phyloP scores from a whole-genome alignment of 2,797 vertebrate species.

The Paramormyrops hopkinsi region DNA sequence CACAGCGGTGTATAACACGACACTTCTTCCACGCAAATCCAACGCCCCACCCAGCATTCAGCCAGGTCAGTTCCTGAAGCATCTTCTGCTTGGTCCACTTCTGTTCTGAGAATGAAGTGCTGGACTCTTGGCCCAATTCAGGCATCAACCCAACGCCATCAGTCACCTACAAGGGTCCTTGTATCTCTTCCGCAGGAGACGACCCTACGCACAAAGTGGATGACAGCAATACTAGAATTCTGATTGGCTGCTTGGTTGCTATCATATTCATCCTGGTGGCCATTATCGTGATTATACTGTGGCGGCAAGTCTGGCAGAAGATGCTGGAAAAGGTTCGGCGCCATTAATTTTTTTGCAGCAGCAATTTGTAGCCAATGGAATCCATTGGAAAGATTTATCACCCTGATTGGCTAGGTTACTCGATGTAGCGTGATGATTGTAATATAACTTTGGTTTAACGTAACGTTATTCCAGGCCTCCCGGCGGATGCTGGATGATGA shows the following conservation, averaged over 20 bases:
- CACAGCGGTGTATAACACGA: constrained; percentile 89
- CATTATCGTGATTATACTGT: constrained; percentile 93
- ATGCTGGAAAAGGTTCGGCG: constrained; percentile 89
- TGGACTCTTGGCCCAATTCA: neutral
- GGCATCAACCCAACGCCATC: neutral
- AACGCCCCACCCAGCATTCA: constrained; percentile 64
- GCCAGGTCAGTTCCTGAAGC: constrained; percentile 41
- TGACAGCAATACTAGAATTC: constrained; percentile 87
- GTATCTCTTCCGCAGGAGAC: constrained; percentile 43
- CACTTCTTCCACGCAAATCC: constrained; percentile 61
- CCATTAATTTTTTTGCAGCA: neutral
- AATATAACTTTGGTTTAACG: neutral
- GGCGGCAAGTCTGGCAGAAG: constrained; percentile 97
- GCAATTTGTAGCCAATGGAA: neutral
- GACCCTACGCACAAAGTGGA: constrained; percentile 91
- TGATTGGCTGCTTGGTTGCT: constrained; percentile 91
- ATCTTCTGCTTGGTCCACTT: neutral
- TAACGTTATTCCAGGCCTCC: constrained; percentile 66
- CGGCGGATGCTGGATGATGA: constrained; percentile 88
- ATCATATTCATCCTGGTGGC: constrained; percentile 88
- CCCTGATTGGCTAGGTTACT: neutral
- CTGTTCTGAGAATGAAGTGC: neutral
- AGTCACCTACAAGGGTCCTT: neutral
- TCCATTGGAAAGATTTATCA: neutral
- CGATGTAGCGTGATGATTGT: neutral